Evolutionary conservation across 1,140 invertebrate genomes (phyloP).

Genomic region (Anadara kagoshimensis): DNA sequence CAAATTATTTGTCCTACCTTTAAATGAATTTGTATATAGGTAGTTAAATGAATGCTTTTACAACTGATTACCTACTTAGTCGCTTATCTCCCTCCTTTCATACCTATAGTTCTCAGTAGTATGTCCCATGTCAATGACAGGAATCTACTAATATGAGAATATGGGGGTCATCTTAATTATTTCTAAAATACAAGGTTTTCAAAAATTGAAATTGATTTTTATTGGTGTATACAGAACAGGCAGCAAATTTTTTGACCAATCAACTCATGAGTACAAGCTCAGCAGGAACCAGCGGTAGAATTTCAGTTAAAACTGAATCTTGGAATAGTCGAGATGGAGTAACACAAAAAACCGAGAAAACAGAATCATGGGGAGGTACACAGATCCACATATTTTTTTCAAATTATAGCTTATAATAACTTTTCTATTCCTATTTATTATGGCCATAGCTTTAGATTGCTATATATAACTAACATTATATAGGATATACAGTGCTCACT

Average conservation of each 20-base stretch:
- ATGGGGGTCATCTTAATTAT: conserved; percentile 18
- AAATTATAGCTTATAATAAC: conserved; percentile 8
- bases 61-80: too few relatives aligned
- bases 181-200: conserved; percentile 22
- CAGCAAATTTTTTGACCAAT: conserved; percentile 58
- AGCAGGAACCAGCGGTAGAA: conserved; percentile 54
- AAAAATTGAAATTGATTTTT: conserved; percentile 1
- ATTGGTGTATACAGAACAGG: conserved; percentile 48
- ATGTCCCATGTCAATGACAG: conserved; percentile 11
- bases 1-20: too few relatives aligned
- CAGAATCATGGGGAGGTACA: conserved; percentile 69
- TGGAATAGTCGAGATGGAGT: conserved; percentile 67
- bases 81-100: too few relatives aligned
- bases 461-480: conserved; percentile 4
- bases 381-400: not conserved
- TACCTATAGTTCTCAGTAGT: not conserved
- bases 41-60: too few relatives aligned
- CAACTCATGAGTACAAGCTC: conserved; percentile 53
- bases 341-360: conserved; percentile 61
- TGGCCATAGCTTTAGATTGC: too few relatives aligned
- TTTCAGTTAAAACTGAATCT: conserved; percentile 64
- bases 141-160: not conserved
- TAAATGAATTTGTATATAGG: too few relatives aligned
- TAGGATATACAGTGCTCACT: too few relatives aligned
- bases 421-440: not conserved